Base-by-base conservation (phyloP, 2,113 vertebrate genomes). In the Noctilio leporinus region DNA sequence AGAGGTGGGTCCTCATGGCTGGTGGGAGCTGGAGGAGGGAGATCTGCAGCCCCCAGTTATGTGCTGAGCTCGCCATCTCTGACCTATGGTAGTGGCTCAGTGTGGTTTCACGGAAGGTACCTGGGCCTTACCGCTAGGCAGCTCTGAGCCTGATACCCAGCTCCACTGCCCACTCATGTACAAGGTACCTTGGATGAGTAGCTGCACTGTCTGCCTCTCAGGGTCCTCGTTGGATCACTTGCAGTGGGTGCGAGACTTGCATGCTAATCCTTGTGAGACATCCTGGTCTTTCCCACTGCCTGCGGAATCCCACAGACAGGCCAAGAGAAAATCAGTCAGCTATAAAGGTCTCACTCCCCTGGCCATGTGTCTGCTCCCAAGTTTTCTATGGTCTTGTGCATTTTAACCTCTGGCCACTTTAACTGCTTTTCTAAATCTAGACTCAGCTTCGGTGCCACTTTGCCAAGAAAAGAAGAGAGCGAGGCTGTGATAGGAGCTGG, bases 351-450 rank as follows among this genome's bases (percentile, higher is more conserved):
- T 12, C 35, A 49, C 49, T 45, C 22, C 81, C 76, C 22, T 10
- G n/a, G 38, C 49, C 45, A 3, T 0, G 4, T 14, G 49, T 6
- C 81, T 1, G 0, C 65, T n/a, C 40, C 38, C 59, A 4, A 70
- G 59, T 86, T 78, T 62, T 38, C 43, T 65, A 9, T 3, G 8
- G 24, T 53, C 67, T 84, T 26, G 2, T 64, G 3, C 45, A 30
- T 69, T 78, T 91, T 57, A 49, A 55, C 26, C 86, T 94, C 75
- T 67, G 84, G n/a, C 57, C 15, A 33, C 73, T 59, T 77, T 47
- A 51, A 64, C 38, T 19, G 5, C 69, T 24, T 76, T 15, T 78
- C 65, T 47, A 35, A 70, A 57, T 85, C 5, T 72, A 20, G 43
- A 33, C 73, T 55, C 67, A 30, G 28, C 84, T 77, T 93, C 77